Conservation (phyloP, 2,113 vertebrate genomes). For the Naja naja region DNA sequence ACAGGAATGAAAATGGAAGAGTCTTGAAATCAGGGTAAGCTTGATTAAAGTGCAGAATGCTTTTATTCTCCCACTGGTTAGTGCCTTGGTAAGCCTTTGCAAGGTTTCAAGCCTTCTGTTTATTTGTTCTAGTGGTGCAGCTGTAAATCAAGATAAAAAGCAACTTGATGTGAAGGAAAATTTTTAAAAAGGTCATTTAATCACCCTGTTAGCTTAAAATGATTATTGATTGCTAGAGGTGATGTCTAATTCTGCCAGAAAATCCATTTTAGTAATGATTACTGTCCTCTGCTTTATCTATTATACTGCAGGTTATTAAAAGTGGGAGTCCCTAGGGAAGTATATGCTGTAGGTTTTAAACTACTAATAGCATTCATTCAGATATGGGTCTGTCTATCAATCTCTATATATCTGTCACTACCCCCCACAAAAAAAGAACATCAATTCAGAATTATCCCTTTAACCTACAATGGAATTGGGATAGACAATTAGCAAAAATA, state of each 20-base stretch:
- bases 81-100: constrained; percentile 40
- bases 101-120: constrained; percentile 61
- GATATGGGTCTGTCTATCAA: constrained; percentile 57
- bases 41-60: constrained; percentile 54
- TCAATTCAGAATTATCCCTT: constrained; percentile 54
- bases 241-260: constrained; percentile 79
- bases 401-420: background rate
- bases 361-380: constrained; percentile 66
- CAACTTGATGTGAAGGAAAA: constrained; percentile 72
- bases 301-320: constrained; percentile 74
- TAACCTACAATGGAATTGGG: constrained; percentile 52
- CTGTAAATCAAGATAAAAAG: constrained; percentile 78
- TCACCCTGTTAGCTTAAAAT: constrained; percentile 76
- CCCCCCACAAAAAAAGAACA: constrained; percentile 17
- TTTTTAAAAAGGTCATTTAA: constrained; percentile 77
- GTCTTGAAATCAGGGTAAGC: constrained; percentile 53
- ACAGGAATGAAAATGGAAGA: constrained; percentile 2
- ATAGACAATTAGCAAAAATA: constrained; percentile 45
- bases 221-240: constrained; percentile 78
- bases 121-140: constrained; percentile 66
- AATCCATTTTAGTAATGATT: constrained; percentile 78
- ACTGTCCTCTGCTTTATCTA: constrained; percentile 71
- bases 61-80: constrained; percentile 58
- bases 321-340: constrained; percentile 64
- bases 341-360: constrained; percentile 52